A percentile compares a stretch with the other conserved stretches of the same genome.
Conservation (phyloP, 2,888 invertebrate genomes). For the Nymphalis polychloros region DNA sequence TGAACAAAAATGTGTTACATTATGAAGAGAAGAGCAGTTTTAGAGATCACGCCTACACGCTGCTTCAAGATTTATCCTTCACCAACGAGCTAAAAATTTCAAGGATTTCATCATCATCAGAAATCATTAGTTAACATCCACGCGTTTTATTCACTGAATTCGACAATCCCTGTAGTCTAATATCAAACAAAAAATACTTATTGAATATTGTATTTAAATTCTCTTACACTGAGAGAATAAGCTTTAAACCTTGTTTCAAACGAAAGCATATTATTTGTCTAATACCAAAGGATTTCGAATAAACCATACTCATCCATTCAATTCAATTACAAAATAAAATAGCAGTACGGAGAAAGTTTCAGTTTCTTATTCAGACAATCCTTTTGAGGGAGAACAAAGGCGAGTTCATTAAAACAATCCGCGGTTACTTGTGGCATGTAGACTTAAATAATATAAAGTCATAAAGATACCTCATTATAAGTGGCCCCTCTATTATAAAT, state of each 20-base stretch:
- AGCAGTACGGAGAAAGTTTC: conserved; percentile 58
- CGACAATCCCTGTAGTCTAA: too few species aligned
- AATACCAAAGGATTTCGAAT: conserved; percentile 48
- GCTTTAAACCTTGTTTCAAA: conserved; percentile 8
- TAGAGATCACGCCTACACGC: too few species aligned
- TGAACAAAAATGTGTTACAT: too few species aligned
- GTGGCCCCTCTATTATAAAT: conserved; percentile 23
- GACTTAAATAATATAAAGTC: conserved; percentile 32
- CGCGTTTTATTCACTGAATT: too few species aligned
- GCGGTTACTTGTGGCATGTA: conserved; percentile 38
- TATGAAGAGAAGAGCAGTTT: too few species aligned
- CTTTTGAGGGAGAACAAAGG: conserved; percentile 68
- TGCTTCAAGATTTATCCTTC: too few species aligned
- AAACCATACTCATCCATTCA: conserved; percentile 61
- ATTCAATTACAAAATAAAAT: conserved; percentile 76
- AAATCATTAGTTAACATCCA: too few species aligned
- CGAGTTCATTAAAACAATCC: conserved; percentile 72
- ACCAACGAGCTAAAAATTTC: too few species aligned
- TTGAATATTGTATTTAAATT: too few species aligned
- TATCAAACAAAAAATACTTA: too few species aligned
- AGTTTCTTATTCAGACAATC: conserved; percentile 72
- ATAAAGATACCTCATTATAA: conserved; percentile 34
- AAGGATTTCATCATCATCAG: too few species aligned
- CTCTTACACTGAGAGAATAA: neutral
- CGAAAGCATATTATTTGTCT: conserved; percentile 34